Base-by-base conservation (phyloP, 2,797 vertebrate species). In the Thaleichthys pacificus region DNA sequence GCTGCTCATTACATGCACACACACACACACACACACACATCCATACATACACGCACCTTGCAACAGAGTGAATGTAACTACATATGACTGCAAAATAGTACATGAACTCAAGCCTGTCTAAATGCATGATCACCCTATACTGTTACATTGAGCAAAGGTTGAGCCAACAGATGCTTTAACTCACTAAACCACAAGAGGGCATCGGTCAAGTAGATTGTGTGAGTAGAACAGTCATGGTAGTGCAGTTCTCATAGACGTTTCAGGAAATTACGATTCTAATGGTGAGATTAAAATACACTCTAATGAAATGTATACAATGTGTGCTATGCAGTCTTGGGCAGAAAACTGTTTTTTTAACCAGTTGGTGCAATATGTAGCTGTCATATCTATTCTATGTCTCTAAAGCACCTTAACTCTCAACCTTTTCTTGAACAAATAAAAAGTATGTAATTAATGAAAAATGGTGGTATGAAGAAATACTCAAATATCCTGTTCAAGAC, bases 111-210 rank as follows among this genome's bases (percentile, higher is more conserved):
- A 61, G 19, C 73, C 57, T 26, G 61, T 64, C 30, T 70, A 17
- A 74, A 60, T 21, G 66, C 30, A 74, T 66, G 54, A 30, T 28
- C 51, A 61, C 42, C 19, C 35, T 63, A 66, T 61, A 19, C 61
- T 19, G 22, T 62, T 24, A 68, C 60, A 68, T 38, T 73, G 71
- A 19, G 17, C 42, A 47, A 47, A 47, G 42, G 42, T 47, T 14
- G 42, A 47, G 9, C 42, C 42, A 51, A 58, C 47, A 57, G 11
- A 57, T 14, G 30, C 56, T 67, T 15, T 71, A 38, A 57, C 38
- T 51, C n/a, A 63, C 54, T 15, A 12, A 58, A 69, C 61, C 75
- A 77, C 66, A 69, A 72, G 75, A 68, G 75, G 75, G 61, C 70
- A 72, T 22, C 71, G 58, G 60, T 56, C 66, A 68, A 68, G 19